Conservation (phyloP, 2,888 invertebrate species). For the Apodemia mormo region DNA sequence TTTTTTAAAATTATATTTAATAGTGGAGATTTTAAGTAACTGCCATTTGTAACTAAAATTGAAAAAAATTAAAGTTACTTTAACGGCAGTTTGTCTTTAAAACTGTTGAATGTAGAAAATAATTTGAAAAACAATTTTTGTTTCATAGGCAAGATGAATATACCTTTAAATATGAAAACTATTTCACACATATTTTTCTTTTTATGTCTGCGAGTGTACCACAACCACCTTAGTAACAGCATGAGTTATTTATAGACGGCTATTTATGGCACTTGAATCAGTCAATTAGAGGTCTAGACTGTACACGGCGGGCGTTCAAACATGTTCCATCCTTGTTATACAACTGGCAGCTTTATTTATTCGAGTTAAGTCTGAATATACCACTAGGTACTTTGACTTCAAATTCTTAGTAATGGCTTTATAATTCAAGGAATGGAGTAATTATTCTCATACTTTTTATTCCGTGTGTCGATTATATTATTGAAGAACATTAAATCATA, state of each 20-base stretch:
- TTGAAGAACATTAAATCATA: background rate
- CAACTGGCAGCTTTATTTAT: constrained; percentile 17
- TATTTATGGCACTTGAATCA: constrained; percentile 61
- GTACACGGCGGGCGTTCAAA: constrained; percentile 24
- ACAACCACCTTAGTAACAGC: constrained; percentile 52
- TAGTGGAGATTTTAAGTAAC: too few relatives aligned
- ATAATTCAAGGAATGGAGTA: constrained; percentile 7
- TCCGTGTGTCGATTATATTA: background rate
- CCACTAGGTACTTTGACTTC: background rate
- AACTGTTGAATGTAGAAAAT: too few relatives aligned
- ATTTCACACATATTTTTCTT: background rate
- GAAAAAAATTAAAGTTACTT: too few relatives aligned
- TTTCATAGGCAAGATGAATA: too few relatives aligned
- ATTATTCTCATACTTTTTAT: constrained; percentile 1
- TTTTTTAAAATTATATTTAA: too few relatives aligned
- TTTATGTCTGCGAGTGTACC: constrained; percentile 20
- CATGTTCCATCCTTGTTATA: constrained; percentile 13
- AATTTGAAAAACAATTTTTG: too few relatives aligned
- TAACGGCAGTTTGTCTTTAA: too few relatives aligned
- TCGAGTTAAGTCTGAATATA: background rate
- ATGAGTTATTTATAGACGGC: constrained; percentile 49
- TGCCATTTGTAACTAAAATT: too few relatives aligned
- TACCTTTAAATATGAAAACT: background rate
- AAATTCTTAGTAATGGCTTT: constrained; percentile 16
- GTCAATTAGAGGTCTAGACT: constrained; percentile 62